Base-by-base conservation (phyloP, 53 echinoderm and acorn worm genomes). In the Antedon mediterranea region DNA sequence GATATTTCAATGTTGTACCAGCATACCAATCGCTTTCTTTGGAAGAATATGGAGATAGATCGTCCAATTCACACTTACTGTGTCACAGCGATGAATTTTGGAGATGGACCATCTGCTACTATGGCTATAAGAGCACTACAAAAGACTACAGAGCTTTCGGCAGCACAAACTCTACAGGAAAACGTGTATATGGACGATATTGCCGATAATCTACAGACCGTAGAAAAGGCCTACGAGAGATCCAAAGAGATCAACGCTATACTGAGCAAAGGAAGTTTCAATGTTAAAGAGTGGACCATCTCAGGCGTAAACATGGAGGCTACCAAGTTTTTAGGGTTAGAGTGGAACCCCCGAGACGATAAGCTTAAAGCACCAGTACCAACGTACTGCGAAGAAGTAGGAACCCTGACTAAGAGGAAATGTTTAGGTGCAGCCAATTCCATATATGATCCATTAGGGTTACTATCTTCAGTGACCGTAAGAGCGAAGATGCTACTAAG, bases 101-200 rank as follows among this genome's bases (percentile, higher is more conserved):
- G n/a, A n/a, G n/a, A n/a, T n/a, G 34, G 79, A 30, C 84, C 84
- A 31, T 84, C 84, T 34, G 84, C 84, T 32, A 79, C 79, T 3
- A 84, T 84, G 29, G 75, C 78, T 8, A 78, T 74, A 4, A 74
- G 78, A 33, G 84, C 84, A 34, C 70, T 84, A 74, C 42, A 77
- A 44, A 84, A 84, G 31, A 84, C 79, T 1, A 84, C 84, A 0
- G 84, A 84, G 74, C 71, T 33, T 37, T 73, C 43, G 32, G 85
- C 85, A 14, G 80, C 85, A 6, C 72, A 31, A 8, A 85, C 85
- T 0, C 75, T 85, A n/a, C 44, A 32, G 75, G 73, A 79, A 32
- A 84, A 84, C 31, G 84, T 84, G 26, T 84, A 84, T 27, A 78
- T 84, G 41, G 84, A 84, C 28, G 79, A 84, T 70, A 78, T 84